Conservation (phyloP, 2,888 invertebrate genomes). For the Chalcis sispes region DNA sequence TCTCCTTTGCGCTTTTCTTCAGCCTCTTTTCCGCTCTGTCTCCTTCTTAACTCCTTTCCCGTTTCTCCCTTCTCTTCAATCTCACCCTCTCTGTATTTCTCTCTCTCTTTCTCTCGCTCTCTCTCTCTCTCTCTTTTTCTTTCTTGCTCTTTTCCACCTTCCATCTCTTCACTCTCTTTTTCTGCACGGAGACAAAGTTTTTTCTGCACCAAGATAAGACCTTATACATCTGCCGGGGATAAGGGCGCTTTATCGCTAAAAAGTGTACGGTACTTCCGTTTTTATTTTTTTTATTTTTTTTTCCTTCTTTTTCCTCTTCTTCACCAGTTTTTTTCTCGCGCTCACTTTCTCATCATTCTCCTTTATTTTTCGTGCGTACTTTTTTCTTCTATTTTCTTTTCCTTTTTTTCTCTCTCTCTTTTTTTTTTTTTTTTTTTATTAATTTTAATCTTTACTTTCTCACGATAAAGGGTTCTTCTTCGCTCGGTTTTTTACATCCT, state of each 20-base stretch:
- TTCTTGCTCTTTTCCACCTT: slow-evolving; percentile 13
- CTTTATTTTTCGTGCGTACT: background rate
- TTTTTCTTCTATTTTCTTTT: background rate
- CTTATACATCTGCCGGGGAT: slow-evolving; percentile 54
- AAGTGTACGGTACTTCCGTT: slow-evolving; percentile 41
- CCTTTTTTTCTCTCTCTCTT: background rate
- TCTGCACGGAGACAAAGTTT: slow-evolving; percentile 50
- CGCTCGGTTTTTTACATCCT: background rate
- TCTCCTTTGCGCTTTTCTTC: slow-evolving; percentile 12
- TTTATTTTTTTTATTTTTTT: slow-evolving; percentile 26
- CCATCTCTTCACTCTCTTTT: background rate
- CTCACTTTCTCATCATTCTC: slow-evolving; percentile 35
- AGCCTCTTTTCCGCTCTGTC: background rate
- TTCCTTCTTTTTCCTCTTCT: background rate
- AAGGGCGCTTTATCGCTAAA: slow-evolving; percentile 56
- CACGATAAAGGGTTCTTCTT: slow-evolving; percentile 14
- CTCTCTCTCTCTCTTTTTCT: slow-evolving; percentile 18
- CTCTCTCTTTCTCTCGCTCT: slow-evolving; percentile 29
- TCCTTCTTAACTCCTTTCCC: background rate
- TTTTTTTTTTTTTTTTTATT: background rate
- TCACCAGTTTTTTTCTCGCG: slow-evolving; percentile 24
- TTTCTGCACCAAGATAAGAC: slow-evolving; percentile 52
- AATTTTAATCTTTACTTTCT: background rate
- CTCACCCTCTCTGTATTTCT: slow-evolving; percentile 48
- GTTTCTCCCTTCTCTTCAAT: too few relatives aligned